Evolutionary conservation across 1,140 invertebrate genomes (phyloP), one percentile per base, ranked within the genome.

Genomic region (Bombus confusus): DNA sequence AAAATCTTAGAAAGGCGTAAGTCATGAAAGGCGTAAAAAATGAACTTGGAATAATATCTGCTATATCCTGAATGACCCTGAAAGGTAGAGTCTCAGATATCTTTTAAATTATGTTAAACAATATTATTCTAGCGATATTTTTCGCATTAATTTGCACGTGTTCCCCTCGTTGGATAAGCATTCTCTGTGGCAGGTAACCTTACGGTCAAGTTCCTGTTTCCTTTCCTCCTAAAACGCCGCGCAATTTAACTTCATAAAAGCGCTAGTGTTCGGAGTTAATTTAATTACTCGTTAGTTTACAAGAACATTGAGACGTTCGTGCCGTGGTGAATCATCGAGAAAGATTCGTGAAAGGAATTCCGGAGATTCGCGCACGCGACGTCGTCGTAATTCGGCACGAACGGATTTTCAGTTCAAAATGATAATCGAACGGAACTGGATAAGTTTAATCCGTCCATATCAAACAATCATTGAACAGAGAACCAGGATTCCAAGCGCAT

Each of bases 361-460:
- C 47, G 5, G 57, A 59, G 59, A 62, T n/a, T 62, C 59, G 28
- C 2, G 76, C 76, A 74, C 59, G 81, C 52, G 34, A 22, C 41
- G 22, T 59, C 10, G n/a, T 43, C 9, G 34, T 78, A 71, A 71
- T 41, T 69, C 34, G 73, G 59, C 12, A n/a, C 62, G 43, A 77
- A 10, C 28, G 34, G 64, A 68, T 83, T 77, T 31, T 62, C 5
- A 73, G 18, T 37, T n/a, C 18, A 8, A 39, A 47, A 28, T n/a
- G 43, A 64, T 76, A 69, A 69, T 83, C 73, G 34, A 83, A 22
- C 47, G 18, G 18, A 52, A 52, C 47, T 52, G 18, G 47, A 83
- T 41, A 68, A 85, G 43, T 59, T 69, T 43, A 85, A 85, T 80
- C 52, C 83, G 22, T 25, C 41, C 34, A 25, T 31, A 41, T 52